Conservation (phyloP, 2,888 invertebrate species). For the Chironomus riparius region DNA sequence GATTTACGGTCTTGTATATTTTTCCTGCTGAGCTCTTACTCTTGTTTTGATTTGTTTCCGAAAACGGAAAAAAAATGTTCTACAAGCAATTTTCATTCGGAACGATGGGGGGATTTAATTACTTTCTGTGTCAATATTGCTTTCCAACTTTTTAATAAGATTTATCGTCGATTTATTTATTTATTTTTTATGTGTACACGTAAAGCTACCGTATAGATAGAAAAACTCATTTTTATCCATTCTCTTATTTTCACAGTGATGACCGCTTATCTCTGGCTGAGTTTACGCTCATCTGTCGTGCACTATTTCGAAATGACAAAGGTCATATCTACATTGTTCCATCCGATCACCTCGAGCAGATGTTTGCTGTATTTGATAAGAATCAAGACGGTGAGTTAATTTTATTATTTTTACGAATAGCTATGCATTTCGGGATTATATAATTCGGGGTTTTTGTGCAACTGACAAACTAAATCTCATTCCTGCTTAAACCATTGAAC, state of each 20-base stretch:
- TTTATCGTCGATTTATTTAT: neutral
- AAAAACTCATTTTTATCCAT: too few species aligned
- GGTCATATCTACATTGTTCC: conserved; percentile 74
- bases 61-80: neutral
- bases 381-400: conserved; percentile 48
- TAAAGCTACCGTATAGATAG: too few species aligned
- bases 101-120: neutral
- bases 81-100: too few species aligned
- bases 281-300: conserved; percentile 73
- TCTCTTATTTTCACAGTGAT: conserved; percentile 47
- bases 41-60: neutral
- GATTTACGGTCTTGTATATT: neutral
- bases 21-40: neutral
- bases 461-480: too few species aligned
- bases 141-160: neutral
- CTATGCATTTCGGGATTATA: neutral
- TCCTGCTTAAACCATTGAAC: too few species aligned
- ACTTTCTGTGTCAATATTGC: conserved; percentile 4
- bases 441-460: too few species aligned
- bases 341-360: conserved; percentile 59
- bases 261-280: conserved; percentile 66
- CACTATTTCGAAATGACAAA: conserved; percentile 75
- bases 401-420: neutral
- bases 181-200: too few species aligned
- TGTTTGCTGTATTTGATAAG: conserved; percentile 73